Evolutionary conservation across 2,888 invertebrate species (phyloP).

Genomic region (Netelia inedita): DNA sequence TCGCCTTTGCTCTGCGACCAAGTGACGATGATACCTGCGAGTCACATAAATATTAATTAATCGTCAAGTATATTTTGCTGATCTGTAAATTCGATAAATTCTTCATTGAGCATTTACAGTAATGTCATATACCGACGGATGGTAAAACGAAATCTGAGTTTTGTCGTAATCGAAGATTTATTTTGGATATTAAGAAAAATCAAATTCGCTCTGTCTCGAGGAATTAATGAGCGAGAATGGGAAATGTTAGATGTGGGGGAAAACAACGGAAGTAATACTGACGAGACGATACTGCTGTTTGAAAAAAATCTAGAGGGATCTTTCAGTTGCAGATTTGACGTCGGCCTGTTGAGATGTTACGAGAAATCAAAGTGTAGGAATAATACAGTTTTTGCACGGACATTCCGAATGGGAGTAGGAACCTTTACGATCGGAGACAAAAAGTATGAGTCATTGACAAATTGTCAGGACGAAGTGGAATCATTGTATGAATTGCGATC

Average conservation of each 20-base stretch:
- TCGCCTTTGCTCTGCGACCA: conserved; percentile 94
- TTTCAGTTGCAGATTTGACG: not conserved
- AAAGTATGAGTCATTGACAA: not conserved
- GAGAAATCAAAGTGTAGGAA: not conserved
- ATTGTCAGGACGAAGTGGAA: not conserved
- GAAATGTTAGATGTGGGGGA: not conserved
- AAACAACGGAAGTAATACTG: not conserved
- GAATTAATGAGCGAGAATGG: not conserved
- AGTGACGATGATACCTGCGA: conserved; percentile 95
- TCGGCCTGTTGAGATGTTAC: not conserved
- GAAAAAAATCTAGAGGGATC: not conserved
- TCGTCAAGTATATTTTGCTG: not conserved
- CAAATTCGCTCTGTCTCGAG: not conserved
- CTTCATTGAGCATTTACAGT: no score
- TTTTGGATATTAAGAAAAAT: not conserved
- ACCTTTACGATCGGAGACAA: not conserved
- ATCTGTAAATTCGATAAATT: not conserved
- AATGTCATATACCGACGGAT: not conserved
- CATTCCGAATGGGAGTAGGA: not conserved
- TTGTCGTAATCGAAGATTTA: not conserved
- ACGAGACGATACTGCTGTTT: not conserved
- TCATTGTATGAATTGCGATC: no score
- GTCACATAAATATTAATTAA: conserved; percentile 15
- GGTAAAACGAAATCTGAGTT: not conserved
- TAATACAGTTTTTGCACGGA: not conserved